Evolutionary conservation across 2,888 invertebrate genomes (phyloP).

Genomic region (Melangyna quadrimaculata): DNA sequence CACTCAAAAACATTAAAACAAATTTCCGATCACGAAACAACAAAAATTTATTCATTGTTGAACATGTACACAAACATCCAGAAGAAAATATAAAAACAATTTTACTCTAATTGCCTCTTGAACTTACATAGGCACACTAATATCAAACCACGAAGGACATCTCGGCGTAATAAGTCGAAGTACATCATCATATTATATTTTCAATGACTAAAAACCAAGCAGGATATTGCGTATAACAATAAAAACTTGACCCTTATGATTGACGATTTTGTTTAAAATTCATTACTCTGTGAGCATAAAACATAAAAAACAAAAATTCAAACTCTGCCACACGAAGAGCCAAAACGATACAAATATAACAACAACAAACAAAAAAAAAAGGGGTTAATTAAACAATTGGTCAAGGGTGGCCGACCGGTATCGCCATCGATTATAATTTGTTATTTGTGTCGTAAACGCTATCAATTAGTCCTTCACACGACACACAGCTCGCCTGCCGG

Average conservation of each 20-base stretch:
- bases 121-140: too few species aligned
- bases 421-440: conserved; percentile 62
- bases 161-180: background rate
- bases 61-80: background rate
- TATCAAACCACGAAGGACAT: conserved; percentile 37
- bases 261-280: conserved; percentile 50
- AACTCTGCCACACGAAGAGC: conserved; percentile 39
- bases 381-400: conserved; percentile 71
- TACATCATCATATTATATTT: conserved; percentile 16
- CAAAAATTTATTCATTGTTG: background rate
- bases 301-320: conserved; percentile 35
- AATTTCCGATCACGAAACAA: conserved; percentile 49
- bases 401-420: conserved; percentile 50
- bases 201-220: conserved; percentile 40
- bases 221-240: conserved; percentile 37
- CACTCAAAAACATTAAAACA: conserved; percentile 45
- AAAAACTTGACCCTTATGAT: conserved; percentile 13
- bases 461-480: conserved; percentile 65
- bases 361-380: conserved; percentile 29
- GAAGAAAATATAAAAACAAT: background rate
- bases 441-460: conserved; percentile 69
- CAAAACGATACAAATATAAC: background rate
- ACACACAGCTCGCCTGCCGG: conserved; percentile 26
- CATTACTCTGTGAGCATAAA: conserved; percentile 29
- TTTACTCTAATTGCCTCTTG: conserved; percentile 53